Base-by-base conservation (phyloP, 2,113 vertebrate species). In the Agapornis roseicollis region DNA sequence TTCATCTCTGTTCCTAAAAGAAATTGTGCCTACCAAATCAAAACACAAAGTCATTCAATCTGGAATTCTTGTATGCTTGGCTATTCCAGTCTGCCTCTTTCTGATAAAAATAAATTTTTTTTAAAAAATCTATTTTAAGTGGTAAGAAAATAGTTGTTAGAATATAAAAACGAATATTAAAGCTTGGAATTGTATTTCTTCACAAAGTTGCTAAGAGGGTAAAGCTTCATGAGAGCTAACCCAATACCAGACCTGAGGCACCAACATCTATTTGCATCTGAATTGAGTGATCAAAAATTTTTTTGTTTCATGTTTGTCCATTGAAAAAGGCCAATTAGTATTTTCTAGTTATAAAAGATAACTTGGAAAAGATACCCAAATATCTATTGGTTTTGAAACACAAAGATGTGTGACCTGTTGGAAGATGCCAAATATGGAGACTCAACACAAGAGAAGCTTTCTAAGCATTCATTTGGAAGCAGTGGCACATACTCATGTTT, bases 401-500 rank as follows among this genome's bases (percentile, higher is more conserved):
- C 0, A 0, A 39, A 93, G 39, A 22, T 9, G 13, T 35, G n/a
- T 61, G 65, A 80, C 58, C 44, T 84, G 20, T 46, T 89, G 49
- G 53, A 84, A 79, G 41, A 50, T 25, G 46, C 19, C 22, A 20
- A 56, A 52, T 12, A 17, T 1, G 9, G 25, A 86, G 20, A 50
- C 29, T 56, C 80, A 25, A 17, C 2, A 0, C 1, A 17, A 52
- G 77, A 64, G 19, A 29, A 37, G 58, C 56, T 82, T 80, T 95
- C 73, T 33, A 89, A 89, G 58, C 86, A 35, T 27, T 90, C 58
- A 17, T 53, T 66, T 82, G 50, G 83, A 89, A 90, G 79, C 69
- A 60, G 18, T 5, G 31, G 35, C n/a, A 13, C 4, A 19, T 8
- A 10, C 37, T 50, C 19, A 17, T 12, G 13, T 13, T 35, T 49